Percentiles rank a stretch among this genome's conserved stretches.
These are phyloP conservation scores for Andrena chrysosceles DNA, from an alignment of 2,888 invertebrate genomes.

Conservation along the genomic window DNA sequence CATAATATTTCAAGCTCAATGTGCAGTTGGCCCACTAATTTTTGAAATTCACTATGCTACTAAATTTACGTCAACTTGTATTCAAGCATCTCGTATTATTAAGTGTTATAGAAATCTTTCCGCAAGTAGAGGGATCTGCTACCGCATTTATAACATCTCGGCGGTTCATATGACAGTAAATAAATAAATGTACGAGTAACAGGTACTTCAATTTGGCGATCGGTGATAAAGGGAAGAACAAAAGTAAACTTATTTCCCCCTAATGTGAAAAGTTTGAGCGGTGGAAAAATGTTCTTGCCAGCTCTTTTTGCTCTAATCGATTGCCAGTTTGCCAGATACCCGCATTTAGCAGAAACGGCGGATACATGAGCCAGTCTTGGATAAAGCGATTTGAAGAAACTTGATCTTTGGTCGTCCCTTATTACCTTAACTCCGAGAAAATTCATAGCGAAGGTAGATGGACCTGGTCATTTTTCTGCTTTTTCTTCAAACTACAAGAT, in stretches of 20 bases:
- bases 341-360: slow-evolving; percentile 62
- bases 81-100: no score
- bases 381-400: slow-evolving; percentile 54
- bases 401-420: slow-evolving; percentile 52
- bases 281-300: slow-evolving; percentile 64
- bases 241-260: slow-evolving; percentile 72
- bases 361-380: slow-evolving; percentile 38
- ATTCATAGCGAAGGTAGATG: background rate
- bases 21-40: no score
- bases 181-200: slow-evolving; percentile 10
- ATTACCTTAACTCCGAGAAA: slow-evolving; percentile 23
- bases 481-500: no score
- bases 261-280: slow-evolving; percentile 76
- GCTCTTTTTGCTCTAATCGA: slow-evolving; percentile 65
- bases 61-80: no score
- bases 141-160: no score
- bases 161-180: background rate
- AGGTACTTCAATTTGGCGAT: slow-evolving; percentile 54
- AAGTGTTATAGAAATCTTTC: no score
- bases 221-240: slow-evolving; percentile 50
- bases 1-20: no score
- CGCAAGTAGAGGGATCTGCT: no score
- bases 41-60: no score
- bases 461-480: background rate
- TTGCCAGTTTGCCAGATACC: slow-evolving; percentile 58